Percentiles rank a stretch among this genome's conserved stretches.
phyloP scores from a whole-genome alignment of 2,888 invertebrate genomes.

The Spisula solida region DNA sequence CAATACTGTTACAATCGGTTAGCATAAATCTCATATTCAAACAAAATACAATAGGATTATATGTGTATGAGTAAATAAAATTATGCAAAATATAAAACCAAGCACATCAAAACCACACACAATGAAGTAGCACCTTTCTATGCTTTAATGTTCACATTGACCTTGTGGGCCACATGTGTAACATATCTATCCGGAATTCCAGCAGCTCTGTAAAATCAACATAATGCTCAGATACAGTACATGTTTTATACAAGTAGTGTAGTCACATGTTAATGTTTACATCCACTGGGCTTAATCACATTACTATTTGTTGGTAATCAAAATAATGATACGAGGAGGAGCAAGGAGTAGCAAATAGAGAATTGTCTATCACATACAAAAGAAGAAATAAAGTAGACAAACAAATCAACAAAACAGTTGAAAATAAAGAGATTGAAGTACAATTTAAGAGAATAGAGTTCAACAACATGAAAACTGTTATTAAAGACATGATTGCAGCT shows the following conservation, averaged over 20 bases:
- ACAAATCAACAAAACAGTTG: neutral
- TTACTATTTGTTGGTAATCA: too few relatives aligned
- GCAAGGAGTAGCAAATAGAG: neutral
- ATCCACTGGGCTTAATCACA: too few relatives aligned
- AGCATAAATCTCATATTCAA: neutral
- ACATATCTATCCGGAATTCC: conserved; percentile 87
- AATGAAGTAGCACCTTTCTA: conserved; percentile 49
- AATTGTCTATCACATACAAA: neutral
- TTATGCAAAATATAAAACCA: conserved; percentile 6
- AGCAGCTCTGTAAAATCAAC: conserved; percentile 80
- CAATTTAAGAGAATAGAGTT: neutral
- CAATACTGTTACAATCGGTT: too few relatives aligned
- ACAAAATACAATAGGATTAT: neutral
- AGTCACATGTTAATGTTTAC: neutral
- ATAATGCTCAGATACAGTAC: conserved; percentile 6
- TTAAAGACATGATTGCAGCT: neutral
- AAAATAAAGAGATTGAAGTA: neutral
- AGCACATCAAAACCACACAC: conserved; percentile 52
- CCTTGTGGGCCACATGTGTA: conserved; percentile 86
- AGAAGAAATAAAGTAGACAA: neutral
- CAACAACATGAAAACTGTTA: neutral
- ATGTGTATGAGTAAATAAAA: neutral
- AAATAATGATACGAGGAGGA: too few relatives aligned
- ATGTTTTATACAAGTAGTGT: neutral
- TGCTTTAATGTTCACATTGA: conserved; percentile 75